Evolutionary conservation across 2,888 invertebrate genomes (phyloP).

Genomic region (Myopa tessellatipennis): DNA sequence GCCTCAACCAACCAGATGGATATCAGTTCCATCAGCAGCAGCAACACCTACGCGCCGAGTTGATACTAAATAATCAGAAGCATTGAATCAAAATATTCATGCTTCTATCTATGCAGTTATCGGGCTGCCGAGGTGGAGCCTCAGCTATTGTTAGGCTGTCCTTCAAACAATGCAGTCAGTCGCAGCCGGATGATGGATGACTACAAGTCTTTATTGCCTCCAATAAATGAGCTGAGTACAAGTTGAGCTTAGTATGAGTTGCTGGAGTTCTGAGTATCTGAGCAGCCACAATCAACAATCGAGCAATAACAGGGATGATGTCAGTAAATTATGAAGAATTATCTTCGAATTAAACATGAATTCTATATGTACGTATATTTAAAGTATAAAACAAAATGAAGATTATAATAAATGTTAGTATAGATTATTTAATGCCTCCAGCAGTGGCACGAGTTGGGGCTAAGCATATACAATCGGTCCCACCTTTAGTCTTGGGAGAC

Average conservation of each 20-base stretch:
- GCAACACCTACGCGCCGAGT: neutral
- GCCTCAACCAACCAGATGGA: neutral
- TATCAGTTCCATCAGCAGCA: neutral
- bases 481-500: neutral
- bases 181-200: constrained; percentile 50
- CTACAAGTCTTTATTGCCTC: constrained; percentile 42
- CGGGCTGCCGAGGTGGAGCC: constrained; percentile 27
- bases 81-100: constrained; percentile 8
- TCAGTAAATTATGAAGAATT: constrained; percentile 43
- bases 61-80: constrained; percentile 17
- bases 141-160: constrained; percentile 37
- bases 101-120: constrained; percentile 21
- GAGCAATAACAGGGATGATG: constrained; percentile 48
- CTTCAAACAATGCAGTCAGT: constrained; percentile 42
- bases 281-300: constrained; percentile 32
- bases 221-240: constrained; percentile 43
- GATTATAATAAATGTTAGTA: neutral
- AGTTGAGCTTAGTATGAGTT: constrained; percentile 39
- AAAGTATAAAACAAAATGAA: neutral
- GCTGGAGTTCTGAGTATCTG: constrained; percentile 1
- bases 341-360: constrained; percentile 28
- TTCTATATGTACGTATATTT: constrained; percentile 1
- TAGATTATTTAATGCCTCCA: constrained; percentile 2
- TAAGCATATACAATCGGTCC: neutral
- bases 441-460: constrained; percentile 15